These are phyloP conservation scores for Carassius auratus DNA, from an alignment of 2,113 vertebrate species.

Conservation along the genomic window DNA sequence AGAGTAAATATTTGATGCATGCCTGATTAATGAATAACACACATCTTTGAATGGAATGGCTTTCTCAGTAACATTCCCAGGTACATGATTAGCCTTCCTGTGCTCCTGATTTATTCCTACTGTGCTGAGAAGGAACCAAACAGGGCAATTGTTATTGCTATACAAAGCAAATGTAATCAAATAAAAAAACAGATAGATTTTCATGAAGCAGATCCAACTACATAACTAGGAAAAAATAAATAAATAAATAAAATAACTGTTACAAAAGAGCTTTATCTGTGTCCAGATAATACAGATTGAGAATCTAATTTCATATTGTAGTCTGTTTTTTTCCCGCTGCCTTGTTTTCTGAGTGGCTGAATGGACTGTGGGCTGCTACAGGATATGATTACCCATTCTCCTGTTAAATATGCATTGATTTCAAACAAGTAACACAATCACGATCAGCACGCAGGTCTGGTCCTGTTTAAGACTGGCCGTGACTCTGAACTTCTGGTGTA, in stretches of 20 bases:
- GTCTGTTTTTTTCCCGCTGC: neutral
- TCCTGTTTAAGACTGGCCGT: conserved; percentile 36
- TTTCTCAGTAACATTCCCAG: conserved; percentile 65
- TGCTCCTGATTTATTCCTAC: conserved; percentile 61
- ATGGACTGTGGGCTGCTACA: conserved; percentile 58
- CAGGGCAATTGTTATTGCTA: conserved; percentile 68
- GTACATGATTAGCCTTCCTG: conserved; percentile 68
- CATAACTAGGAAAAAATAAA: conserved; percentile 64
- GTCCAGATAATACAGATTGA: conserved; percentile 75
- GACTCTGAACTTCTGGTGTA: conserved; percentile 23
- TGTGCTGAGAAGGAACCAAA: conserved; percentile 58
- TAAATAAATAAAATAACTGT: conserved; percentile 49
- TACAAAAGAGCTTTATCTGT: conserved; percentile 73
- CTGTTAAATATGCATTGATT: conserved; percentile 66
- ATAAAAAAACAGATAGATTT: conserved; percentile 75
- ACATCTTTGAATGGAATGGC: conserved; percentile 62
- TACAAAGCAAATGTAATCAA: conserved; percentile 72
- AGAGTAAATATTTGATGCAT: conserved; percentile 40
- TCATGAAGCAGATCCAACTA: conserved; percentile 75
- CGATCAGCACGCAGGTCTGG: conserved; percentile 49
- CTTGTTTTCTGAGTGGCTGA: conserved; percentile 55
- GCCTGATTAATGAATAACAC: conserved; percentile 49
- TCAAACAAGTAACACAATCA: conserved; percentile 64
- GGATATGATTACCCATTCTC: conserved; percentile 56
- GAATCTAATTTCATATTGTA: conserved; percentile 71